These are phyloP conservation scores for Empis livida DNA, from an alignment of 2,888 invertebrate genomes.

Conservation along the genomic window DNA sequence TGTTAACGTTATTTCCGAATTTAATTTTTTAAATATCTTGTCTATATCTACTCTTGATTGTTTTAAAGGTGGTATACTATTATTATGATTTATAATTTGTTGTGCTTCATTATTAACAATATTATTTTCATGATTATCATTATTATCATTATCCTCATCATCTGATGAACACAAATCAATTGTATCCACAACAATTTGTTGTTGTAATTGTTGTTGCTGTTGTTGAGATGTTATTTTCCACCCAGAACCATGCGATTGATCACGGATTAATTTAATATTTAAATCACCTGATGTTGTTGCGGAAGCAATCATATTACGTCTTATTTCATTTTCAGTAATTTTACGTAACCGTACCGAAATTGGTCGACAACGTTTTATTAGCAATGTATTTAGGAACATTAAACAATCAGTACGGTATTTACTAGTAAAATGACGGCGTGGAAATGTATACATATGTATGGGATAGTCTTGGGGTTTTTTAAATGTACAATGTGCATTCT, in stretches of 20 bases:
- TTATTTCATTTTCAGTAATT: constrained; percentile 23
- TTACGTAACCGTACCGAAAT: constrained; percentile 31
- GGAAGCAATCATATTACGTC: constrained; percentile 15
- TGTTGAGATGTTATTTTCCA: constrained; percentile 26
- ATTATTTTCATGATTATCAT: background rate
- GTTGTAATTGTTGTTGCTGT: background rate
- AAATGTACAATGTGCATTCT: constrained; percentile 25
- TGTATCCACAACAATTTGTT: constrained; percentile 38
- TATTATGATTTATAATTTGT: background rate
- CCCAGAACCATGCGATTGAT: constrained; percentile 27
- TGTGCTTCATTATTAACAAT: no score
- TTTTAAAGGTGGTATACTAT: constrained; percentile 1
- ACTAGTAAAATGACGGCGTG: constrained; percentile 30
- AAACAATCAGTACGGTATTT: constrained; percentile 28
- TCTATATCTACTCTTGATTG: background rate
- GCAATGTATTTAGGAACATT: constrained; percentile 29
- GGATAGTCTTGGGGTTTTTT: constrained; percentile 28
- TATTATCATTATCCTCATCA: constrained; percentile 39
- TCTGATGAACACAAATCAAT: constrained; percentile 57
- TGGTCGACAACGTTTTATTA: constrained; percentile 34
- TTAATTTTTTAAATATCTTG: constrained; percentile 9
- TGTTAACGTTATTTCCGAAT: constrained; percentile 14
- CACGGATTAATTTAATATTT: constrained; percentile 31
- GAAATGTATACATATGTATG: constrained; percentile 30
- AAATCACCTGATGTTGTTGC: constrained; percentile 15